Evolutionary conservation across 2,113 vertebrate species (phyloP).

Genomic region (Microtus oregoni): DNA sequence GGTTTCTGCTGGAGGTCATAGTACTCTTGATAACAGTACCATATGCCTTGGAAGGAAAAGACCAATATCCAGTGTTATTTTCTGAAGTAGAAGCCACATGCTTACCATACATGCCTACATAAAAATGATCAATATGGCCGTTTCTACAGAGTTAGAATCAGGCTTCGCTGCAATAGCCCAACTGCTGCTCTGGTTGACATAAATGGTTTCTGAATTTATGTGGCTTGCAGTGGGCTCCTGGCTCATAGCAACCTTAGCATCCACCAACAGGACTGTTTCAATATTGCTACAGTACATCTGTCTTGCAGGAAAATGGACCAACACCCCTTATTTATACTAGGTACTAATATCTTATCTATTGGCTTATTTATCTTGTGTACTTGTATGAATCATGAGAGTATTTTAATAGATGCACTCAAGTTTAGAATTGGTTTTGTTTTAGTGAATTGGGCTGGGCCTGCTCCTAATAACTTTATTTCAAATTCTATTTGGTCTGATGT

Average conservation of each 20-base stretch:
- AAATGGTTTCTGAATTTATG: neutral
- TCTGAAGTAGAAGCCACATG: neutral
- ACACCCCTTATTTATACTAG: neutral
- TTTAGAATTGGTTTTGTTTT: conserved; percentile 31
- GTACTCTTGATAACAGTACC: conserved; percentile 94
- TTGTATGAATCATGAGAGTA: neutral
- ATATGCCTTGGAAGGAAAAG: conserved; percentile 90
- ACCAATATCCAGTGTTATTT: conserved; percentile 51
- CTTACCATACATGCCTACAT: neutral
- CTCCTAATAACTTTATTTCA: neutral
- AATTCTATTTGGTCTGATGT: neutral
- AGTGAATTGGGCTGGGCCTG: neutral
- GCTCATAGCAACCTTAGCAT: neutral
- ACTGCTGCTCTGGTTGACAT: neutral
- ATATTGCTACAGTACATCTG: neutral
- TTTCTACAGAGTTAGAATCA: conserved; percentile 37
- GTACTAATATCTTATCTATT: neutral
- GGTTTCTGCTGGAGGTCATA: conserved; percentile 86
- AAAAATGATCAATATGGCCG: neutral
- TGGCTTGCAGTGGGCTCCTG: conserved; percentile 6
- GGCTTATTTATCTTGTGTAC: neutral
- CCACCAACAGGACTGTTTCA: neutral
- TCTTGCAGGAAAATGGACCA: neutral
- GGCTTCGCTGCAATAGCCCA: neutral
- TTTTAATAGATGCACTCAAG: neutral